These are phyloP conservation scores for Ammospiza maritima DNA, from an alignment of 2,797 vertebrate species.

Conservation along the genomic window DNA sequence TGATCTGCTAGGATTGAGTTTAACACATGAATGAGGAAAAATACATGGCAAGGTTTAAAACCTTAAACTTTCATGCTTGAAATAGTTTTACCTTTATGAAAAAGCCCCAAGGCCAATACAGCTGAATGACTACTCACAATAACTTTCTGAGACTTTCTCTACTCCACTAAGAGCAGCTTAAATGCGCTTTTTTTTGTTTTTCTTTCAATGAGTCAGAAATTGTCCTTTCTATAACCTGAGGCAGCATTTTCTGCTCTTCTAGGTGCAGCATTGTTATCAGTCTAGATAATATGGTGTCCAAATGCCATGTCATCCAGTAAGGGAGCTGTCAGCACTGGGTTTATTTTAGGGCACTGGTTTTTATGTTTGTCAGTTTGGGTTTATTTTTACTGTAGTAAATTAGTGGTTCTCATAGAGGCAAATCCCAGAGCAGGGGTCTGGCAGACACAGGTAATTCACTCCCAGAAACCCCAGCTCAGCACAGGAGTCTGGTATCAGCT, in stretches of 20 bases:
- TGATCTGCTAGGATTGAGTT: not conserved
- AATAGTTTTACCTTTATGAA: not conserved
- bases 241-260: not conserved
- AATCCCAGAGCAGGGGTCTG: not conserved
- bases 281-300: not conserved
- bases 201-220: not conserved
- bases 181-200: not conserved
- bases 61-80: not conserved
- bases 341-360: not conserved
- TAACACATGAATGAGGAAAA: not conserved
- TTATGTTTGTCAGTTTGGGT: not conserved
- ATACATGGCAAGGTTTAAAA: not conserved
- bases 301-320: not conserved
- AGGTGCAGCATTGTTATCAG: not conserved
- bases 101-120: not conserved
- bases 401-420: not conserved
- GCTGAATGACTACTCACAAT: not conserved
- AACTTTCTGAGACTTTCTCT: not conserved
- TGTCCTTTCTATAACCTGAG: not conserved
- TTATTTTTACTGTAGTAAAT: not conserved
- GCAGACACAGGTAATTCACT: not conserved
- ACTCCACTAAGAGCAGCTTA: not conserved
- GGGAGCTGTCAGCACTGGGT: not conserved
- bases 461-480: not conserved
- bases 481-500: not conserved